A percentile compares a stretch with the other conserved stretches of the same genome.
Conservation (phyloP, 2,113 vertebrate genomes). For the Thunnus maccoyii region DNA sequence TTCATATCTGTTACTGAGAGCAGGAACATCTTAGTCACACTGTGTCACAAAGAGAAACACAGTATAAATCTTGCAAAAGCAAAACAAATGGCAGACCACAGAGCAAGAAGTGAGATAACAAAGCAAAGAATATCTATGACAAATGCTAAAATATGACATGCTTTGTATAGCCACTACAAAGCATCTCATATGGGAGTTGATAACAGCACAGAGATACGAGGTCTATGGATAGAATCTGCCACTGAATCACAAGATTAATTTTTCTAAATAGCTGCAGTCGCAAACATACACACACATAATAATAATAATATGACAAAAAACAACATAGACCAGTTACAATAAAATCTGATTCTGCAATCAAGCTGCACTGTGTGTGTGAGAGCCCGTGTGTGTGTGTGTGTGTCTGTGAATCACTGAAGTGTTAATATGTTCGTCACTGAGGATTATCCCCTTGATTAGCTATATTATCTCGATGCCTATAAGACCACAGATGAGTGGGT, state of each 20-base stretch:
- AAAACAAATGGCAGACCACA: constrained; percentile 73
- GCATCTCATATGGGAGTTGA: constrained; percentile 66
- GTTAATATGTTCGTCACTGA: constrained; percentile 57
- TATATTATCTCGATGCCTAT: constrained; percentile 71
- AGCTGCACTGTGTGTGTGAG: constrained; percentile 21
- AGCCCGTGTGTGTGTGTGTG: neutral
- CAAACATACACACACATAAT: constrained; percentile 24
- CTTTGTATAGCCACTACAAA: constrained; percentile 71
- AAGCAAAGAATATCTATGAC: constrained; percentile 63
- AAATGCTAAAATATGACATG: constrained; percentile 70
- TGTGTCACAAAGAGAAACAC: constrained; percentile 61
- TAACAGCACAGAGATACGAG: constrained; percentile 51
- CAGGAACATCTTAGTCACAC: constrained; percentile 56
- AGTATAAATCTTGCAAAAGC: constrained; percentile 67
- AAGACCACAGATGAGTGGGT: constrained; percentile 75
- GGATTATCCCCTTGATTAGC: constrained; percentile 78
- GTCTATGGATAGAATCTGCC: constrained; percentile 50
- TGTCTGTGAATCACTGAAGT: constrained; percentile 41
- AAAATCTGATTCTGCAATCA: constrained; percentile 49
- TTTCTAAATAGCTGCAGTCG: constrained; percentile 50
- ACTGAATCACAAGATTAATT: constrained; percentile 59
- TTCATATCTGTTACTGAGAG: constrained; percentile 44
- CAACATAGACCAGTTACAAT: constrained; percentile 38
- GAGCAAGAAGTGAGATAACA: constrained; percentile 69
- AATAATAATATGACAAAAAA: constrained; percentile 40